Base-by-base conservation (phyloP, 2,888 invertebrate genomes). In the Subacronicta megacephala region DNA sequence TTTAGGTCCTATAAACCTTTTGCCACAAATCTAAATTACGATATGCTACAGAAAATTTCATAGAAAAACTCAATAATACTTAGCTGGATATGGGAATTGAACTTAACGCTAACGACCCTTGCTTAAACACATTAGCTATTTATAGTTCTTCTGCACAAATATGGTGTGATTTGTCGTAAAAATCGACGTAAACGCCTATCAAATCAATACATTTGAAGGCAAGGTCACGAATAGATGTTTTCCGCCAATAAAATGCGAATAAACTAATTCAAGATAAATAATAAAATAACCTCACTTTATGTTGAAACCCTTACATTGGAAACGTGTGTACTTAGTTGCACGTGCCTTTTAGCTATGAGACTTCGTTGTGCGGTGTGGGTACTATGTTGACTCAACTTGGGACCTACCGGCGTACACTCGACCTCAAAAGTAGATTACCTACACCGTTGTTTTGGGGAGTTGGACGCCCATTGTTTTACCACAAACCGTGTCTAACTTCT, bases 381-480 rank as follows among this genome's bases (percentile, higher is more conserved):
- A 65, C 79, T 76, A 68, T 61, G 69, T 31, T 78, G 77, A 82
- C 66, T 83, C 80, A 81, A 72, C 45, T 13, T 75, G 62, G 54
- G 55, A 62, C 76, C 80, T 81, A 83, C 77, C 76, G 82, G 68
- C 72, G 53, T 56, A 66, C 52, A 72, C 60, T 65, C 70, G 76
- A 75, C 78, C 72, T 70, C 72, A 70, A 72, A 82, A 80, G 64
- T 80, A 77, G 68, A 80, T 79, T 80, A 79, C 70, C 52, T 52
- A 66, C 62, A 67, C 62, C 62, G 73, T 72, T 77, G 72, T 78
- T 77, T 75, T 72, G 61, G 70, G 68, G 52, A 64, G 62, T 62
- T 50, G 64, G 58, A 54, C 65, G 64, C 51, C 73, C 62, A 80
- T 83, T 83, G 77, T 80, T 57, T 78, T 59, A 20, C 68, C 67